Base-by-base conservation (phyloP, 1,140 invertebrate genomes). In the Palaemon carinicauda region DNA sequence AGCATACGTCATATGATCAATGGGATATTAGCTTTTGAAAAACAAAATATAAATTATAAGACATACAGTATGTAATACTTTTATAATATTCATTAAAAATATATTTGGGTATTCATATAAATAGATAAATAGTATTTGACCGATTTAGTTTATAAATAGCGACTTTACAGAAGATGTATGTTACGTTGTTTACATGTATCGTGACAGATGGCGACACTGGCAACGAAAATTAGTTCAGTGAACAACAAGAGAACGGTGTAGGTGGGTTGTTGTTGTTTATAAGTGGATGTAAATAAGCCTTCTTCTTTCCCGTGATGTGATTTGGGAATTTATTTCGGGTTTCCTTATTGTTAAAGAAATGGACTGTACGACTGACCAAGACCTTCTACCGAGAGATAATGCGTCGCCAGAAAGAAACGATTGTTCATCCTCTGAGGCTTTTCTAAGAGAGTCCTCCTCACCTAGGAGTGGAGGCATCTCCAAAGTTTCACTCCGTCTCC, bases 321-420 rank as follows among this genome's bases (percentile, higher is more conserved):
- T 41, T 41, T 9, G 41, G 7, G 41, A 41, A 69, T 15, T 51
- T 5, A 78, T 78, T 77, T 24, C 24, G 14, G 60, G 60, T 12
- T 31, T 31, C 53, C n/a, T 33, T 73, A 69, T 86, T 50, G 1
- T 50, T 80, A 56, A 74, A 86, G 84, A 51, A 52, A 86, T 86
- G 84, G 69, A 86, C 84, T 77, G 71, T 71, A 80, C 33, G 12
- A 85, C 75, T 14, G 83, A 85, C 19, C 14, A 19, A 50, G 56
- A 52, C 10, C 33, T n/a, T 50, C 10, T 50, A 19, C 31, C 9
- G 9, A 71, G n/a, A 21, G 83, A 80, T 14, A 50, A 53, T n/a
- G 29, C 12, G 41, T 41, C 41, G 41, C 5, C 17, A 7, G 74
- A 29, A 7, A 85, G 53, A 79, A 86, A 60, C 77, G 83, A 74